Evolutionary conservation across 2,888 invertebrate genomes (phyloP), one percentile per base, ranked within the genome.

Genomic region (Chrysomela aeneicollis): DNA sequence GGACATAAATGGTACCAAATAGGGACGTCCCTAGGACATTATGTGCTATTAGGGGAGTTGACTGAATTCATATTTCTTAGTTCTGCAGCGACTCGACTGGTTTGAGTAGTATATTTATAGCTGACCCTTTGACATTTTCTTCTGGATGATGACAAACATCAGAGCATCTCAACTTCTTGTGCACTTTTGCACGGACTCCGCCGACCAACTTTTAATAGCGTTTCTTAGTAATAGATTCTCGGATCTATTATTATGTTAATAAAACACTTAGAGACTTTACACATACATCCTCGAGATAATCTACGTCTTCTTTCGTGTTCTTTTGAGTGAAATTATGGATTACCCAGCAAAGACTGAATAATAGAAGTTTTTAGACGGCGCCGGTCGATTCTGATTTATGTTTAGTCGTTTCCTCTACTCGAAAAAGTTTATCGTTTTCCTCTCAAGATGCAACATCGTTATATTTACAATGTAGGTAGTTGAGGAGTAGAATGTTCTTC

Each of bases 231-330:
- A 59, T 50, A 61, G 42, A 59, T 61, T 49, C 61, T 52, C 58
- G 59, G 59, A 59, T 66, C 63, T 52, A 61, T 66, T 63, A 66
- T 66, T 67, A 67, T 67, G 63, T 63, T 67, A 67, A 67, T 64
- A 67, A 67, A 67, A 67, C 52, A 63, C 63, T 59, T 64, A 61
- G 51, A 58, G 61, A 57, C 60, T 58, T 57, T 15, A 54, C 54
- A 35, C 52, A 53, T 30, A 61, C 53, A 54, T 46, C 26, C 50
- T 54, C 46, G 47, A 52, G 53, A 59, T 61, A 52, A 52, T 55
- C 60, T 60, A 17, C 32, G 32, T 18, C 51, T 22, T 53, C 55
- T 49, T 15, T 42, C 15, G 15, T 42, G n/a, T 42, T 58, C 42
- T 58, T 61, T 42, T 53, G 10, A 15, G 22, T 17, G 47, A 61